phyloP scores from a whole-genome alignment of 1,140 invertebrate species.

The Brachionus sp. region DNA sequence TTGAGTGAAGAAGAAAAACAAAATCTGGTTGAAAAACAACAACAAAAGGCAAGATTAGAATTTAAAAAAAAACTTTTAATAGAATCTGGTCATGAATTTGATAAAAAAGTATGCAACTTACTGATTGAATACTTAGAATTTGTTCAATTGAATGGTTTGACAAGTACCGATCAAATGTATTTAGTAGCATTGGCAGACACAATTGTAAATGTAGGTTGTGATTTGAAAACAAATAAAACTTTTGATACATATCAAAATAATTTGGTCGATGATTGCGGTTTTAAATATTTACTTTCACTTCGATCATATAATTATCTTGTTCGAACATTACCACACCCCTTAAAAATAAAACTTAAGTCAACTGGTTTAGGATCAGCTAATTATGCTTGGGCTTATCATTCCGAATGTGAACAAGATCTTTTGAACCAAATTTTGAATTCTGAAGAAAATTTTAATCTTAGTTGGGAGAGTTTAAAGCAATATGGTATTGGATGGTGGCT shows the following conservation, averaged over 20 bases:
- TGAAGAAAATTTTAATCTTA: conserved; percentile 51
- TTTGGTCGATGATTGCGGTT: conserved; percentile 86
- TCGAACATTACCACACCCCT: conserved; percentile 79
- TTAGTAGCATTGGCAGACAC: conserved; percentile 92
- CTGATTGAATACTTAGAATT: conserved; percentile 86
- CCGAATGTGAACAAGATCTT: conserved; percentile 91
- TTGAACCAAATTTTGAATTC: conserved; percentile 68
- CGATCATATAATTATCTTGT: conserved; percentile 94
- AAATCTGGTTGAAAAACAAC: conserved; percentile 53
- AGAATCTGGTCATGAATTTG: conserved; percentile 54
- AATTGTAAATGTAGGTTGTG: conserved; percentile 67
- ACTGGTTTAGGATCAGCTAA: conserved; percentile 85
- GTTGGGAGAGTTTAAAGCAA: conserved; percentile 86
- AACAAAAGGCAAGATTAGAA: conserved; percentile 61
- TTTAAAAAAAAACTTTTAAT: conserved; percentile 36
- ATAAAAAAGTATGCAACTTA: conserved; percentile 56
- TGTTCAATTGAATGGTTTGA: conserved; percentile 89
- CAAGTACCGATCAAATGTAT: conserved; percentile 98
- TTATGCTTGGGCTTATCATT: conserved; percentile 98
- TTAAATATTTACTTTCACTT: conserved; percentile 91
- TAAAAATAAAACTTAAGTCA: conserved; percentile 78
- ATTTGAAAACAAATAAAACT: conserved; percentile 49
- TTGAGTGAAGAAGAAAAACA: conserved; percentile 48
- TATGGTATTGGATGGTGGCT: conserved; percentile 96
- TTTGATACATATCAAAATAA: not conserved